Conservation (phyloP, 2,888 invertebrate species). For the Lasioglossum marginatum region DNA sequence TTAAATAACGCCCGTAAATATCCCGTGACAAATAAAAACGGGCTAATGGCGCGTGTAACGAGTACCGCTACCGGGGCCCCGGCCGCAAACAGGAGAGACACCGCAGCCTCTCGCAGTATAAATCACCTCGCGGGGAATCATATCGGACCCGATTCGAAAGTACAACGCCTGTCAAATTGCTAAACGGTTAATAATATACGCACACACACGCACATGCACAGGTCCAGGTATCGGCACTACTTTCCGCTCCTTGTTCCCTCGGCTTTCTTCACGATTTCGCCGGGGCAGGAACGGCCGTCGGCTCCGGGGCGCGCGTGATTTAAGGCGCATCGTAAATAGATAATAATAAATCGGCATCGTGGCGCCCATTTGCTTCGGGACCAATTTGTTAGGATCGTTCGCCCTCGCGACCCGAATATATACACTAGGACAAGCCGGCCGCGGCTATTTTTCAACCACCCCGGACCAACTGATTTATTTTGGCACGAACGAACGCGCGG, state of each 20-base stretch:
- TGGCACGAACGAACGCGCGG: conserved; percentile 63
- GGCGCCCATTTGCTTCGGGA: conserved; percentile 75
- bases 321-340: conserved; percentile 75
- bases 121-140: conserved; percentile 44
- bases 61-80: background rate
- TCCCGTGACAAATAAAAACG: conserved; percentile 10
- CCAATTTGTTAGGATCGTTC: conserved; percentile 78
- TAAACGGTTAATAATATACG: conserved; percentile 68
- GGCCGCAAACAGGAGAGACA: background rate
- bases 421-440: conserved; percentile 64
- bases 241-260: conserved; percentile 59
- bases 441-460: conserved; percentile 68
- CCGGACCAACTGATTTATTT: conserved; percentile 69
- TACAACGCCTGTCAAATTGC: conserved; percentile 63
- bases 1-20: conserved; percentile 9
- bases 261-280: conserved; percentile 68
- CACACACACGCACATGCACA: background rate
- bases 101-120: conserved; percentile 33
- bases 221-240: conserved; percentile 36
- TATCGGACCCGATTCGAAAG: conserved; percentile 52
- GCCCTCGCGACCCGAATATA: conserved; percentile 75
- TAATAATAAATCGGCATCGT: conserved; percentile 76
- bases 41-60: conserved; percentile 47
- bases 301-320: conserved; percentile 67
- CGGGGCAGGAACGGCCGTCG: conserved; percentile 48